Evolutionary conservation across 2,797 vertebrate species (phyloP).

Genomic region (Amphiprion clarkii): DNA sequence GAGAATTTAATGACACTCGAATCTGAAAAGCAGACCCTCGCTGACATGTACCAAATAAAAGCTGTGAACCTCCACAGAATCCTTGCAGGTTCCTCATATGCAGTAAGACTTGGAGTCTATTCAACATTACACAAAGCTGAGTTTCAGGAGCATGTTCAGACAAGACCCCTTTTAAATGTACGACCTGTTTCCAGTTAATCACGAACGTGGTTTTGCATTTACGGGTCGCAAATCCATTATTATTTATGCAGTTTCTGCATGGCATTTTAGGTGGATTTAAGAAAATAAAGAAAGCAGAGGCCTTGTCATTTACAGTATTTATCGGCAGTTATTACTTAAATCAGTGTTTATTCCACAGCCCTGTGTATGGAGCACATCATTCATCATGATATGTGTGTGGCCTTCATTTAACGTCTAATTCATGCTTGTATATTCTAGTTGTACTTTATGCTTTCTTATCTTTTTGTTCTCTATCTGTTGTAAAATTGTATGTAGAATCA

Average conservation of each 20-base stretch:
- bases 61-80: conserved; percentile 9
- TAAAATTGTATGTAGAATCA: too few relatives aligned
- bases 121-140: conserved; percentile 40
- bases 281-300: background rate
- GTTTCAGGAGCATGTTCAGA: conserved; percentile 30
- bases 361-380: too few relatives aligned
- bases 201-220: background rate
- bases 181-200: background rate
- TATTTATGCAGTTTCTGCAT: background rate
- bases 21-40: background rate
- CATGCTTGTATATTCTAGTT: background rate
- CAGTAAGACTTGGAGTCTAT: conserved; percentile 9
- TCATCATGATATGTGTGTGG: background rate
- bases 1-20: conserved; percentile 6
- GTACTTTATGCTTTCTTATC: background rate
- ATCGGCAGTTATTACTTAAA: background rate
- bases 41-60: conserved; percentile 15
- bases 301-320: too few relatives aligned
- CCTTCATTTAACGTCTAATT: background rate
- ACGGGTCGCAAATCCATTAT: background rate
- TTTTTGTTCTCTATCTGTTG: background rate
- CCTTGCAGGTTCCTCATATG: background rate
- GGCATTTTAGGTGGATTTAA: background rate
- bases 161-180: background rate
- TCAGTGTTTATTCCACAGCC: too few relatives aligned